Base-by-base conservation (phyloP, 2,113 vertebrate genomes). In the Pelecanus crispus region DNA sequence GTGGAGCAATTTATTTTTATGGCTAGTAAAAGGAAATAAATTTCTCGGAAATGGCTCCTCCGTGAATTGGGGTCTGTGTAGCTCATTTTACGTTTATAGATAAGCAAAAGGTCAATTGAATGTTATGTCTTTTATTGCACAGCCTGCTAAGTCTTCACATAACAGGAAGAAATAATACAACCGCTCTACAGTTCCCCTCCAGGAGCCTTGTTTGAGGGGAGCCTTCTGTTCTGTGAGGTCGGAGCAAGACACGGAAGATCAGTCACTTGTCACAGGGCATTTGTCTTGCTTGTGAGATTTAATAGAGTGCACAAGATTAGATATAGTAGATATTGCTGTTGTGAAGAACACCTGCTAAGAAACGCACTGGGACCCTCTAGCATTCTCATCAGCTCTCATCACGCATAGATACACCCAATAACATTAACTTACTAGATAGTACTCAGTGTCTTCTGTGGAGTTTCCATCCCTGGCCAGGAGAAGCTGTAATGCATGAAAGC, bases 91-190 rank as follows among this genome's bases (percentile, higher is more conserved):
- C 13, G 3, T 98, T 98, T 98, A 97, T 94, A 98, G 98, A 98
- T 97, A 98, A 98, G 98, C 97, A 97, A 98, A 97, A 98, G 98
- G 98, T 98, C 98, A 98, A 98, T 94, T 97, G 98, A 98, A 98
- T 98, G 97, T 97, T 96, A 97, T 81, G 94, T 97, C 94, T 97
- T 97, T 97, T 95, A 95, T 79, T 45, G 93, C 28, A 61, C 0
- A 11, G 81, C 47, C 56, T 79, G 38, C 86, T 75, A 50, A 92
- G 72, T 90, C 55, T 47, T 81, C 47, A 42, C 36, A 9, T 71
- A 67, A 32, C 14, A 5, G 42, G 44, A 72, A 86, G 83, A 88
- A 95, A 93, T 71, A 93, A 94, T 78, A 80, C 81, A 62, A n/a
- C 26, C 0, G 2, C 36, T 93, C 73, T 53, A 55, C 6, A 2